These are phyloP conservation scores for Drosophila putrida DNA, from an alignment of 2,888 invertebrate genomes.

Conservation along the genomic window DNA sequence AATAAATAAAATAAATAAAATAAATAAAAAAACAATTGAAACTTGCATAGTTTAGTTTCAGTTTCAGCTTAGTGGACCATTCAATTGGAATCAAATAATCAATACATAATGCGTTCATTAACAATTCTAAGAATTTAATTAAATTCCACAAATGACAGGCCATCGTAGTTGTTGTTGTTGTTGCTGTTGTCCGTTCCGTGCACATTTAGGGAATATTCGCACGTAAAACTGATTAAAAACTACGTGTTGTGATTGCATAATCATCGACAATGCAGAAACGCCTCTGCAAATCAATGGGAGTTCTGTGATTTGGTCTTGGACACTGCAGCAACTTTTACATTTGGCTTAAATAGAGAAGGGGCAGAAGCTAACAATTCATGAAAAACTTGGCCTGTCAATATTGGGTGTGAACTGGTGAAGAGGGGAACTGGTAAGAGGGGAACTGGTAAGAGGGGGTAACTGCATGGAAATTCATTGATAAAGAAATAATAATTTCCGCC, in stretches of 20 bases:
- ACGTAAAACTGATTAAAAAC: conserved; percentile 82
- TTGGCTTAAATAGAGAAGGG: not conserved
- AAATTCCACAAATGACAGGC: conserved; percentile 41
- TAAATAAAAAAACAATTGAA: no score
- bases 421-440: no score
- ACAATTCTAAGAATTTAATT: conserved; percentile 51
- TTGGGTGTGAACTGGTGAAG: not conserved
- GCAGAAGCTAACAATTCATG: conserved; percentile 30
- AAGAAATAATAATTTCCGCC: conserved; percentile 79
- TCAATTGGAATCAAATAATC: conserved; percentile 6
- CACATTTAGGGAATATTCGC: conserved; percentile 55
- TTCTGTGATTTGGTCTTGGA: conserved; percentile 27
- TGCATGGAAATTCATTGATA: conserved; percentile 61
- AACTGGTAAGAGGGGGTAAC: no score
- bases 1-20: no score
- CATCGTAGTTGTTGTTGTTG: not conserved
- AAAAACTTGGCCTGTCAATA: conserved; percentile 25
- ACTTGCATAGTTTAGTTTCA: no score
- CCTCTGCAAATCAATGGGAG: conserved; percentile 19
- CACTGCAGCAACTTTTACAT: conserved; percentile 33
- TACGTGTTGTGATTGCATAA: conserved; percentile 81
- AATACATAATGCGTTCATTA: conserved; percentile 34
- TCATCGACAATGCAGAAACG: conserved; percentile 56
- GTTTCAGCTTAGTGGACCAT: not conserved
- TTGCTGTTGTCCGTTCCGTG: conserved; percentile 2